These are phyloP conservation scores for Zalophus californianus DNA, from an alignment of 2,797 vertebrate species.

Conservation along the genomic window DNA sequence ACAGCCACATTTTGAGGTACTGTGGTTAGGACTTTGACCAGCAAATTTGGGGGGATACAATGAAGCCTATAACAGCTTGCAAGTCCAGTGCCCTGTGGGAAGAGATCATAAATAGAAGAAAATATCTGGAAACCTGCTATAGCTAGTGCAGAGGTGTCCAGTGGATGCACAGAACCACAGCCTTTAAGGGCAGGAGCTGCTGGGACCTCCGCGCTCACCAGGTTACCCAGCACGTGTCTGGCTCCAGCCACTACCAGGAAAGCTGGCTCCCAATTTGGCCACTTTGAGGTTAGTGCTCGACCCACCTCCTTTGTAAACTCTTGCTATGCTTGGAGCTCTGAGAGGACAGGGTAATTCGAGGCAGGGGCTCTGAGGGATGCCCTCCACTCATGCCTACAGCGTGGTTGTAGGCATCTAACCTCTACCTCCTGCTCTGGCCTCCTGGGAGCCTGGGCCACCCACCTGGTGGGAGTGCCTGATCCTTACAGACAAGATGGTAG, in stretches of 20 bases:
- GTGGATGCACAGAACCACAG: neutral
- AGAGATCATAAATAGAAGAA: neutral
- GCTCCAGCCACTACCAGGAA: neutral
- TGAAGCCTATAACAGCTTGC: neutral
- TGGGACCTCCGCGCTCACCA: neutral
- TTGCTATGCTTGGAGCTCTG: rapidly evolving
- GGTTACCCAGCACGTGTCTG: neutral
- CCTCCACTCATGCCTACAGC: neutral
- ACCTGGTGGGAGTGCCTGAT: neutral
- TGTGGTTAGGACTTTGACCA: neutral
- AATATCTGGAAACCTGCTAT: neutral
- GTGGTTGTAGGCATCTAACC: rapidly evolving
- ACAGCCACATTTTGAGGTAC: neutral
- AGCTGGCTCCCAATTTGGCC: neutral
- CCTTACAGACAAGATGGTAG: neutral
- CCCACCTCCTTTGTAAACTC: neutral
- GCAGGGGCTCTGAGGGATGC: neutral
- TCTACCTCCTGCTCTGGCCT: neutral
- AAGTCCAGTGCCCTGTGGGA: neutral
- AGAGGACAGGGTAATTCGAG: neutral
- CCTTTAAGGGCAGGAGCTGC: neutral
- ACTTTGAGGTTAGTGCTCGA: neutral
- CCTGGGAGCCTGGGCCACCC: neutral
- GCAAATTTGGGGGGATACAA: neutral
- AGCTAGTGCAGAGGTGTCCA: neutral